Evolutionary conservation across 2,888 invertebrate species (phyloP), one percentile per base, ranked within the genome.

Genomic region (Noctua janthina): DNA sequence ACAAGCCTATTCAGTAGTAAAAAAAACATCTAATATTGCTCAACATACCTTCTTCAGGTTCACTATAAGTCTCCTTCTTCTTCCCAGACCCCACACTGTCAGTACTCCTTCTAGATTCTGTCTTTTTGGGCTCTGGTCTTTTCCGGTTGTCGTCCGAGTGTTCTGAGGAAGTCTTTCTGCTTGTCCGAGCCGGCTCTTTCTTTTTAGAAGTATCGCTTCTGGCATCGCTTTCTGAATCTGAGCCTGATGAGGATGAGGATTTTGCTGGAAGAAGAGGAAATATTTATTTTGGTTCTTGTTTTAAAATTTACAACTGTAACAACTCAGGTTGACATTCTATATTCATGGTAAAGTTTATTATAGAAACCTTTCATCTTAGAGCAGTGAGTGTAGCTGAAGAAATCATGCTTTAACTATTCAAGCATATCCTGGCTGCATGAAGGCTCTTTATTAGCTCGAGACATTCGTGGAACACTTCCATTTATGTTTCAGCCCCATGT

Each of bases 31-130:
- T 15, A 68, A n/a, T 46, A 29, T 6, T 35, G 13, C 51, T 54
- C 15, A n/a, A 35, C 88, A 64, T 91, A 97, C 98, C 99, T 97
- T 99, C 99, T 94, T 99, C 99, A 0, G 98, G 98, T 91, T 99
- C 99, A 75, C 98, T 98, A 84, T 97, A 97, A 13, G 96, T 96
- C 15, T 97, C 97, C n/a, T 97, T 96, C 77, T 97, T 97, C 77
- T 94, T 94, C 0, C 88, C 94, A 0, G 94, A 95, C 0, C 93
- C 94, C 0, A 93, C 90, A 83, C 95, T 95, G 71, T 97, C 97
- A 0, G 95, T 95, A 66, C 97, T 94, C 92, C 96, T 92, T 91
- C 97, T 92, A 74, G 92, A 88, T 56, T 96, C 96, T 54, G 95
- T 87, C 79, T 93, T 95, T 74, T 97, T 95, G 66, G 94, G 91